These are phyloP conservation scores for Cynocephalus volans DNA, from an alignment of 2,113 vertebrate species.

Conservation along the genomic window DNA sequence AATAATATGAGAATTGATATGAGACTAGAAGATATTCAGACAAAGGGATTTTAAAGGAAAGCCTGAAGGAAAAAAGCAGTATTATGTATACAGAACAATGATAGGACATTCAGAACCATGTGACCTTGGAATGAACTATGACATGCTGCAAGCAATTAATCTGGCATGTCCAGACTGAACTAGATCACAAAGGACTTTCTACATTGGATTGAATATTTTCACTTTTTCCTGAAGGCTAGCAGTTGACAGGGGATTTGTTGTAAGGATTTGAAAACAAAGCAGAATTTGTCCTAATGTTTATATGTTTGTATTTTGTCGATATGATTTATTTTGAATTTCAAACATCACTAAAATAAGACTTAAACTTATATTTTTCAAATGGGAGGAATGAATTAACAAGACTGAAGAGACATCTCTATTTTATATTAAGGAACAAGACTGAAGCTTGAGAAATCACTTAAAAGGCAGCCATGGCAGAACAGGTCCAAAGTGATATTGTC, in stretches of 20 bases:
- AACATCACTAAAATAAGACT: neutral
- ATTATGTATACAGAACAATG: neutral
- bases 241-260: neutral
- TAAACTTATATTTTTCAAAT: neutral
- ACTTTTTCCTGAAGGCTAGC: neutral
- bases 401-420: neutral
- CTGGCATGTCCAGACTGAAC: accelerated
- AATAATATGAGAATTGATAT: neutral
- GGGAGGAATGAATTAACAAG: neutral
- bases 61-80: neutral
- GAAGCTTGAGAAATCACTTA: neutral
- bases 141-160: neutral
- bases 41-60: neutral
- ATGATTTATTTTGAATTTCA: neutral
- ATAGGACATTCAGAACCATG: neutral
- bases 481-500: no score
- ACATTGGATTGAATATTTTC: neutral
- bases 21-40: neutral
- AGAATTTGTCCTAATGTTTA: neutral
- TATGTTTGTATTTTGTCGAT: neutral
- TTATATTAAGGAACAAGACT: neutral
- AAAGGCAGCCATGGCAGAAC: accelerated
- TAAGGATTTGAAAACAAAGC: neutral
- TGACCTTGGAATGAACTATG: accelerated
- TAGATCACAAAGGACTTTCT: neutral